Evolutionary conservation across 2,113 vertebrate genomes (phyloP).

Genomic region (Semnornis frantzii): DNA sequence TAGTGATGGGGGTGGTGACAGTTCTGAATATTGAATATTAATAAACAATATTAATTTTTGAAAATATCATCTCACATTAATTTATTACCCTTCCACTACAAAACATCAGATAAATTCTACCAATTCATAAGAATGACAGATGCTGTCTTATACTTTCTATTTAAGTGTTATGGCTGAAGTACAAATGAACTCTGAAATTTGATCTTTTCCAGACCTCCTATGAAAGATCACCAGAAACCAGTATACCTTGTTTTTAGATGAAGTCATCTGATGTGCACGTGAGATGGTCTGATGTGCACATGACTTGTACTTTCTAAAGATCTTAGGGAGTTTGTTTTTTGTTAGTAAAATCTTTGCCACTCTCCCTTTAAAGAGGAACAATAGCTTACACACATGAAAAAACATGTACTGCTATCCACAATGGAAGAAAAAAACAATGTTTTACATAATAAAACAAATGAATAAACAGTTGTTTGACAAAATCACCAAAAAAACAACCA

Average conservation of each 20-base stretch:
- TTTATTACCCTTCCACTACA: too few species aligned
- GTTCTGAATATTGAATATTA: too few species aligned
- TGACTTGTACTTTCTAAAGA: slow-evolving; percentile 26
- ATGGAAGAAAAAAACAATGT: slow-evolving; percentile 36
- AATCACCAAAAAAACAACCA: slow-evolving; percentile 30
- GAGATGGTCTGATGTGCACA: not conserved
- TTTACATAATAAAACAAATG: slow-evolving; percentile 64
- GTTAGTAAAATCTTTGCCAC: slow-evolving; percentile 71
- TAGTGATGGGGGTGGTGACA: too few species aligned
- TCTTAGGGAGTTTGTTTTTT: slow-evolving; percentile 73
- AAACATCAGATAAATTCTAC: not conserved
- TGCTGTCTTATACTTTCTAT: not conserved
- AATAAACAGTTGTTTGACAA: slow-evolving; percentile 74
- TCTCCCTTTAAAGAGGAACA: slow-evolving; percentile 31
- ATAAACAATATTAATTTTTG: too few species aligned
- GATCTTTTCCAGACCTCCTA: not conserved
- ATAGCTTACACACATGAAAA: slow-evolving; percentile 46
- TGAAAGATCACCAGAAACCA: not conserved
- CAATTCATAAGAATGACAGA: not conserved
- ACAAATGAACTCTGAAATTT: not conserved
- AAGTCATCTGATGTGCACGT: not conserved
- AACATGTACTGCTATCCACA: not conserved
- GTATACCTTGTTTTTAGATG: not conserved
- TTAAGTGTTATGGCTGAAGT: not conserved
- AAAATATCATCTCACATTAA: too few species aligned